A percentile compares a stretch with the other conserved stretches of the same genome.
Evolutionary conservation across 1,140 invertebrate species (phyloP).

Genomic region (Kradibia gibbosae): DNA sequence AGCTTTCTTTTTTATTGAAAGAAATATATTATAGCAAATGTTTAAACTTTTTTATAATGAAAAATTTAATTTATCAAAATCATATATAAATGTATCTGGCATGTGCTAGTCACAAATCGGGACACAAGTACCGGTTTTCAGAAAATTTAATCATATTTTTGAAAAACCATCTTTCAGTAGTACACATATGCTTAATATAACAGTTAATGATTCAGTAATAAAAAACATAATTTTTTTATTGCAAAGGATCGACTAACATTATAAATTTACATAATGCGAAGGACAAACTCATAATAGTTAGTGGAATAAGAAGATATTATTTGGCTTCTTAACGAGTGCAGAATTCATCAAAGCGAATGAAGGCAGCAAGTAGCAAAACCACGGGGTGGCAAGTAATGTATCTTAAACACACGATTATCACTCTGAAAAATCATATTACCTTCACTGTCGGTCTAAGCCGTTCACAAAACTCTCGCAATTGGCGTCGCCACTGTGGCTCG

Average conservation of each 20-base stretch:
- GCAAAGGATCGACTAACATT: too few relatives aligned
- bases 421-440: neutral
- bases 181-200: too few relatives aligned
- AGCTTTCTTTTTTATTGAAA: too few relatives aligned
- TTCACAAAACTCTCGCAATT: neutral
- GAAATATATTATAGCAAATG: too few relatives aligned
- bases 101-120: neutral
- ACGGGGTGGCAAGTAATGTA: neutral
- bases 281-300: too few relatives aligned
- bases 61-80: neutral
- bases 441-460: neutral
- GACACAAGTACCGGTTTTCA: neutral
- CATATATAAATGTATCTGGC: neutral
- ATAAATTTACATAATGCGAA: too few relatives aligned
- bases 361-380: neutral
- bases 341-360: neutral
- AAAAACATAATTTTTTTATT: too few relatives aligned
- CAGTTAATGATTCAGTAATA: too few relatives aligned
- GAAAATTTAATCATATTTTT: neutral
- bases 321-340: neutral
- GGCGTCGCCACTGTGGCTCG: neutral
- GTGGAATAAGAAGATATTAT: too few relatives aligned
- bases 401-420: neutral
- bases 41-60: too few relatives aligned
- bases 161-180: neutral